These are phyloP conservation scores for Eulithis prunata DNA, from an alignment of 2,888 invertebrate genomes.

Conservation along the genomic window DNA sequence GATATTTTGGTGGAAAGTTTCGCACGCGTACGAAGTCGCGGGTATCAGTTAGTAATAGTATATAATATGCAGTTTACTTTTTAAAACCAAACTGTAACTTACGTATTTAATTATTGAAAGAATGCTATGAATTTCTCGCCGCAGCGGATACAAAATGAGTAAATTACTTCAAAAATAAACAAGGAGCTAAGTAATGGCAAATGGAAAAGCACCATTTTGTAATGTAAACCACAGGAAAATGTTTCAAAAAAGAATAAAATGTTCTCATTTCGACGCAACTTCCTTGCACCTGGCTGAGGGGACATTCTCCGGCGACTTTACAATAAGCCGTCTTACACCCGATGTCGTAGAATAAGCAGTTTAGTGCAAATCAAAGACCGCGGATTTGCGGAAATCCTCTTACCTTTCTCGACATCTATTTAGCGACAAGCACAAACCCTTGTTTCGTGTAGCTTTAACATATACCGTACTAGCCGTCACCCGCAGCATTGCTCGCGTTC, in stretches of 20 bases:
- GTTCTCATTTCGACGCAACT: conserved; percentile 55
- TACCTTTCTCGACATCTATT: conserved; percentile 38
- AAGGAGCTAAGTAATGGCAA: conserved; percentile 3
- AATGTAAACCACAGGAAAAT: conserved; percentile 34
- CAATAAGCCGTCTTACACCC: conserved; percentile 66
- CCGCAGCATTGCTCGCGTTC: too few species aligned
- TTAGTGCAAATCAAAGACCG: conserved; percentile 56
- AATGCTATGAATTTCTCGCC: background rate
- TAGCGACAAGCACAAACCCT: conserved; percentile 2
- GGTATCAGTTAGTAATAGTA: too few species aligned
- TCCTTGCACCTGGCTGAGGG: conserved; percentile 57
- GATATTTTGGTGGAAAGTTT: too few species aligned
- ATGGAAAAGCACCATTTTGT: conserved; percentile 25
- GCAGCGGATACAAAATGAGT: background rate
- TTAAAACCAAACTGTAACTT: too few species aligned
- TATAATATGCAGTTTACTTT: too few species aligned
- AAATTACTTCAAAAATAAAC: background rate
- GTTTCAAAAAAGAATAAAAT: conserved; percentile 63
- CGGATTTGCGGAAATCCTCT: conserved; percentile 48
- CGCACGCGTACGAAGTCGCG: too few species aligned
- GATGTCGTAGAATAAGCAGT: conserved; percentile 58
- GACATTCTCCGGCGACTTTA: conserved; percentile 61
- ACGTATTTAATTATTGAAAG: background rate
- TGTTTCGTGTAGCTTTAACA: background rate
- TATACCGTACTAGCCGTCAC: background rate